These are phyloP conservation scores for Thymelicus acteon DNA, from an alignment of 2,888 invertebrate genomes.

Conservation along the genomic window DNA sequence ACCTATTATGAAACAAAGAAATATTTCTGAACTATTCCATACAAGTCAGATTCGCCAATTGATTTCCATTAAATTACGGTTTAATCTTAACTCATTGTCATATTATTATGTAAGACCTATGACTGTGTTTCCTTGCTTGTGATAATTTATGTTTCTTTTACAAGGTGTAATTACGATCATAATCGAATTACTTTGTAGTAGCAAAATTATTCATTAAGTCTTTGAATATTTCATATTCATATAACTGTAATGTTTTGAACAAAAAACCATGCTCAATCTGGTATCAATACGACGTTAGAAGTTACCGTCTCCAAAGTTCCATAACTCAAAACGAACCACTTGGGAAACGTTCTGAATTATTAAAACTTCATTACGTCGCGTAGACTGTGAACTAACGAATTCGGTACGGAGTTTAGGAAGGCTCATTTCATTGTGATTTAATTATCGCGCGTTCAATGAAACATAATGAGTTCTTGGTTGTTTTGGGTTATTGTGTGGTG, in stretches of 20 bases:
- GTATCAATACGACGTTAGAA: background rate
- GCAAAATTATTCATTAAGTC: no score
- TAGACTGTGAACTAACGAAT: slow-evolving; percentile 18
- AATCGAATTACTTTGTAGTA: no score
- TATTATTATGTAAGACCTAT: background rate
- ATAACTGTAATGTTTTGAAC: background rate
- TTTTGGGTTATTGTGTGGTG: background rate
- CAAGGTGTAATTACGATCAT: no score
- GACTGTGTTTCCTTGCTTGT: background rate
- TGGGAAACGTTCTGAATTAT: slow-evolving; percentile 42
- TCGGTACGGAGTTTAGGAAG: slow-evolving; percentile 3
- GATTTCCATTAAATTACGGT: background rate
- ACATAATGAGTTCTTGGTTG: background rate
- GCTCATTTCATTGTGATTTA: slow-evolving; percentile 11
- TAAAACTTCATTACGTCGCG: slow-evolving; percentile 42
- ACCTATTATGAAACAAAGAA: no score
- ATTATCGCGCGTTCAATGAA: slow-evolving; percentile 2
- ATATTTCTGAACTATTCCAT: no score
- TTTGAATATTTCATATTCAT: no score
- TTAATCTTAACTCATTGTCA: background rate
- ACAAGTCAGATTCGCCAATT: no score
- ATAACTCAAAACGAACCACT: slow-evolving; percentile 28
- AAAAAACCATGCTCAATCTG: background rate
- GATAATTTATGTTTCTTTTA: no score
- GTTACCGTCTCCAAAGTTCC: slow-evolving; percentile 13